Evolutionary conservation across 2,113 vertebrate genomes (phyloP).

Genomic region (Hydropotes inermis): DNA sequence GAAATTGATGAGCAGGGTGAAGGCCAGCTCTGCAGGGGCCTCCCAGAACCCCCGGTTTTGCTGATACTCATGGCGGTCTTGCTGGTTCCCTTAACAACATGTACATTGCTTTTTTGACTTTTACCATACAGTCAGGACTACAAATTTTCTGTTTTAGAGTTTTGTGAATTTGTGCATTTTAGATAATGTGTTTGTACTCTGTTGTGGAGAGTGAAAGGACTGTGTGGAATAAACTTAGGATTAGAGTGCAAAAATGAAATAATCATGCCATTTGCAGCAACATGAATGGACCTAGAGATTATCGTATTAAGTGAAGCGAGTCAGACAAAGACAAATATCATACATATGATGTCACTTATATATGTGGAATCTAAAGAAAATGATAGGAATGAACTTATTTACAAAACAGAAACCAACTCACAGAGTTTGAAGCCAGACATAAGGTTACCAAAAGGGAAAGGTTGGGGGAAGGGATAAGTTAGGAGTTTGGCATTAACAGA

Average conservation of each 20-base stretch:
- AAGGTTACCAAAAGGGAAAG: not conserved
- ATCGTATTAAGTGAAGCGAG: not conserved
- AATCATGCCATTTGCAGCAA: not conserved
- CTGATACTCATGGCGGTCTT: fast-evolving
- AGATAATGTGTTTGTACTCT: not conserved
- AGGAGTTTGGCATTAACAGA: not conserved
- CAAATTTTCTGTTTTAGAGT: not conserved
- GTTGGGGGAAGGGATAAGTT: not conserved
- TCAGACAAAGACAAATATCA: not conserved
- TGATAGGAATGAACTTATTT: not conserved
- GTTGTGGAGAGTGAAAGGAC: not conserved
- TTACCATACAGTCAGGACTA: not conserved
- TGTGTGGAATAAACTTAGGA: not conserved
- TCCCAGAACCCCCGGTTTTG: not conserved
- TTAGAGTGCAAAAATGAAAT: not conserved
- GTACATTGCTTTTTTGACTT: not conserved
- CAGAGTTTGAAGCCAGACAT: not conserved
- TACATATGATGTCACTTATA: not conserved
- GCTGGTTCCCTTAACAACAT: not conserved
- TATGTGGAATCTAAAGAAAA: not conserved
- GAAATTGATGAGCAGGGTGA: not conserved
- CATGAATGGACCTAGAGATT: not conserved
- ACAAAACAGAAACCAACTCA: not conserved
- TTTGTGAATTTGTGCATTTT: not conserved
- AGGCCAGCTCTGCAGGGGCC: not conserved